A percentile compares a stretch with the other conserved stretches of the same genome.
Conservation (phyloP, 2,797 vertebrate species). For the Melanotaenia pygmaea region DNA sequence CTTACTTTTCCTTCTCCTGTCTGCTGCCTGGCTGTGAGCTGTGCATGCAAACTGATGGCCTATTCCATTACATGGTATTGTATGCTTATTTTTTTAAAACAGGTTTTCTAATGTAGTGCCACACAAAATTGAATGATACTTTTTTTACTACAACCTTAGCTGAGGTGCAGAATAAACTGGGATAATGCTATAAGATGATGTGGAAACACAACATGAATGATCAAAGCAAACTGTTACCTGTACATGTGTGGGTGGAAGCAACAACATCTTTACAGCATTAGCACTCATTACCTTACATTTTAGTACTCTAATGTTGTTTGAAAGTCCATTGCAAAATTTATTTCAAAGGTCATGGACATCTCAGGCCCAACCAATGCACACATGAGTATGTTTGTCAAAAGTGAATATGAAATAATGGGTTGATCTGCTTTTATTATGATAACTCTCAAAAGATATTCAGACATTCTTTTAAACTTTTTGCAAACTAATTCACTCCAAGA, state of each 20-base stretch:
- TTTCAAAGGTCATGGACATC: neutral
- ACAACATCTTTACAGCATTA: neutral
- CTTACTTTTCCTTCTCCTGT: neutral
- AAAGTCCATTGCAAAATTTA: neutral
- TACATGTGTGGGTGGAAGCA: neutral
- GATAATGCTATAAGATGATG: neutral
- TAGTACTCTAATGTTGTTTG: neutral
- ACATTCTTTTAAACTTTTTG: neutral
- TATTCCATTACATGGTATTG: neutral
- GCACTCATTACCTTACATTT: neutral
- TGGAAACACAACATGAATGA: neutral
- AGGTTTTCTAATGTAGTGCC: neutral
- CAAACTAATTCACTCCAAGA: neutral
- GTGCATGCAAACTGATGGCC: neutral
- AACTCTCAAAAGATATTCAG: neutral
- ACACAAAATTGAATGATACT: neutral
- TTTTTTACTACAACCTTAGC: neutral
- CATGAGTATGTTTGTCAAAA: neutral
- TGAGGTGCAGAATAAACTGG: neutral
- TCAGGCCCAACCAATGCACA: neutral
- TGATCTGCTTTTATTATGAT: neutral
- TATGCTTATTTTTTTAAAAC: too few species aligned
- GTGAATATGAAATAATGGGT: neutral
- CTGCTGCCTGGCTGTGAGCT: neutral
- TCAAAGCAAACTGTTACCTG: neutral